These are phyloP conservation scores for Hafferia zeledoni DNA, from an alignment of 2,797 vertebrate genomes.

Conservation along the genomic window DNA sequence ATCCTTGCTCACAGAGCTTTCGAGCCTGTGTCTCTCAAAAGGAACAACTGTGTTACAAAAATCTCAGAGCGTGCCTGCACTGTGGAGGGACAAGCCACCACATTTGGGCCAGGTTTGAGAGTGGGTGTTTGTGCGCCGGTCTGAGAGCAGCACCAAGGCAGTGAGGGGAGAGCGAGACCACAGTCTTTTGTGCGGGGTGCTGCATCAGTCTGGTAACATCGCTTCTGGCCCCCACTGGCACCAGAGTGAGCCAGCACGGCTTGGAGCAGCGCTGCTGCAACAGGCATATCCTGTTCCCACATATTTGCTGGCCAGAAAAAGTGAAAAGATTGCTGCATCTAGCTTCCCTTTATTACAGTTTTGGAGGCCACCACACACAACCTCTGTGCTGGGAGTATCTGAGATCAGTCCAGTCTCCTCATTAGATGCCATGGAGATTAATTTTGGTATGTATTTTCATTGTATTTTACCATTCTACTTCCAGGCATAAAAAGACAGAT, in stretches of 20 bases:
- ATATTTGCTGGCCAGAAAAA: neutral
- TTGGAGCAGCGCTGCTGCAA: accelerated
- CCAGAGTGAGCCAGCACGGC: accelerated
- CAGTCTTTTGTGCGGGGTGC: neutral
- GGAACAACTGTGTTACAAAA: neutral
- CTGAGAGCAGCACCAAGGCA: neutral
- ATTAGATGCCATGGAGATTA: neutral
- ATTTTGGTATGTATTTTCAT: neutral
- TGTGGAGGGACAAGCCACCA: neutral
- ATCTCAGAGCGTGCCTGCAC: neutral
- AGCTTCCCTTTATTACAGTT: neutral
- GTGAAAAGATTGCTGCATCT: neutral
- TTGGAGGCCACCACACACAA: neutral
- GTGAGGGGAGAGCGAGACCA: accelerated
- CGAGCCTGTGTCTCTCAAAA: neutral
- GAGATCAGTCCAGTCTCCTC: neutral
- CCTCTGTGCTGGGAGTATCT: neutral
- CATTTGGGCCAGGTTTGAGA: neutral
- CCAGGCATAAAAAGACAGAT: neutral
- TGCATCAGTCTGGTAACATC: neutral
- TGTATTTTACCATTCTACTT: neutral
- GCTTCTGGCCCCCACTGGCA: accelerated
- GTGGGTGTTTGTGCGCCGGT: accelerated
- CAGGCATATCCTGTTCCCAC: neutral
- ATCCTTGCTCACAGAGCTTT: neutral